A percentile compares a stretch with the other conserved stretches of the same genome.
phyloP scores from a whole-genome alignment of 2,888 invertebrate genomes.

The Lasioglossum villosulum region DNA sequence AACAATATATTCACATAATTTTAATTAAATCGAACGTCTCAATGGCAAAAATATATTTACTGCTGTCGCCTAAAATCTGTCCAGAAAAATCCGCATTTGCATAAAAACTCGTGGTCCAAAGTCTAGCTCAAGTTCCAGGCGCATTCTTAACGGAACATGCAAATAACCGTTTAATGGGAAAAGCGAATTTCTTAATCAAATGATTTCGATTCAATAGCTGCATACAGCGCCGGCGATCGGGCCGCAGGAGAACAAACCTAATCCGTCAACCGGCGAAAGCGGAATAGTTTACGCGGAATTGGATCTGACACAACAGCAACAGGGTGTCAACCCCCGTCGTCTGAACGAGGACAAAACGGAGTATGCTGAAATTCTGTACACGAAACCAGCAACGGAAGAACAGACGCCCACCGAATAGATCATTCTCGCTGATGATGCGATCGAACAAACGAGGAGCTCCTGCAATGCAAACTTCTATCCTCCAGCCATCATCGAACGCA shows the following conservation, averaged over 20 bases:
- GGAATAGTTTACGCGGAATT: slow-evolving; percentile 83
- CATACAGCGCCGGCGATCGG: slow-evolving; percentile 46
- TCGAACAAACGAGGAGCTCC: background rate
- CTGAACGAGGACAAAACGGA: slow-evolving; percentile 89
- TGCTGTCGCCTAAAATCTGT: background rate
- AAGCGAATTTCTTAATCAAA: background rate
- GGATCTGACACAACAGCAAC: slow-evolving; percentile 80
- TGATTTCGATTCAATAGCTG: slow-evolving; percentile 49
- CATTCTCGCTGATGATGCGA: background rate
- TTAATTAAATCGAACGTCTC: background rate
- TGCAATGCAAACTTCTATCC: slow-evolving; percentile 43
- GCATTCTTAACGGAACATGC: background rate
- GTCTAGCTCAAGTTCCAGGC: background rate
- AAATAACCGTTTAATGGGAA: background rate
- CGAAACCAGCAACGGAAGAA: slow-evolving; percentile 86
- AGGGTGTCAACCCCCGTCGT: slow-evolving; percentile 72
- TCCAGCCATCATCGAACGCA: slow-evolving; percentile 11
- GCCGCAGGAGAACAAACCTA: slow-evolving; percentile 55
- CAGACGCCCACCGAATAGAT: slow-evolving; percentile 72
- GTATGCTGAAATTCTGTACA: slow-evolving; percentile 93
- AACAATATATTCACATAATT: background rate
- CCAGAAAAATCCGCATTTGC: background rate
- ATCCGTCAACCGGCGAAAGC: slow-evolving; percentile 71
- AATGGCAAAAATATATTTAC: background rate
- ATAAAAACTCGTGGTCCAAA: background rate